A percentile compares a stretch with the other conserved stretches of the same genome.
These are phyloP conservation scores for Mamestra configurata DNA, from an alignment of 1,140 invertebrate species.

Conservation along the genomic window DNA sequence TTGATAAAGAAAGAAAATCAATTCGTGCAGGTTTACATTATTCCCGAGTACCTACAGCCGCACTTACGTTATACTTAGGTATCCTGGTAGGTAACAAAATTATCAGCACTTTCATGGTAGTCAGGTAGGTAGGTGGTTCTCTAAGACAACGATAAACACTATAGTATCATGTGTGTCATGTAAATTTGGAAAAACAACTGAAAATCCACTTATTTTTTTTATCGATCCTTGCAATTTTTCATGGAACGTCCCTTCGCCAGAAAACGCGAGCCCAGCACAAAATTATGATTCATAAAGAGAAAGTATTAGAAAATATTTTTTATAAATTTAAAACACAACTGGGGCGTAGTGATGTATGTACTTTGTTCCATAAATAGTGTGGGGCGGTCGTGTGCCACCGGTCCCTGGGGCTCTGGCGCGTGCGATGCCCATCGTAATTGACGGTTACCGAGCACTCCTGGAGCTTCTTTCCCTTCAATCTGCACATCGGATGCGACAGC, in stretches of 20 bases:
- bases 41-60: no score
- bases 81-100: no score
- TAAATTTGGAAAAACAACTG: neutral
- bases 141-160: no score
- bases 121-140: no score
- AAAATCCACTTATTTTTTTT: neutral
- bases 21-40: no score
- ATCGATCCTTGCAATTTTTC: neutral
- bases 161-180: no score
- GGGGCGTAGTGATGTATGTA: slow-evolving; percentile 48
- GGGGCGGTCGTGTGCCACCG: slow-evolving; percentile 76
- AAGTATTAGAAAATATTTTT: slow-evolving; percentile 52
- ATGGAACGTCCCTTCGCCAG: no score
- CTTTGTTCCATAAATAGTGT: slow-evolving; percentile 75
- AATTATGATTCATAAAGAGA: slow-evolving; percentile 31
- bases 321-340: slow-evolving; percentile 56
- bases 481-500: slow-evolving; percentile 78
- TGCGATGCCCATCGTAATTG: slow-evolving; percentile 76
- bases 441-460: slow-evolving; percentile 71
- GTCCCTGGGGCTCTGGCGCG: slow-evolving; percentile 79
- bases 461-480: slow-evolving; percentile 76
- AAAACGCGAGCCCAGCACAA: slow-evolving; percentile 6
- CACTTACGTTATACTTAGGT: no score
- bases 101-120: no score
- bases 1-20: no score